phyloP scores from a whole-genome alignment of 2,797 vertebrate species.

The Lophotriccus pileatus region DNA sequence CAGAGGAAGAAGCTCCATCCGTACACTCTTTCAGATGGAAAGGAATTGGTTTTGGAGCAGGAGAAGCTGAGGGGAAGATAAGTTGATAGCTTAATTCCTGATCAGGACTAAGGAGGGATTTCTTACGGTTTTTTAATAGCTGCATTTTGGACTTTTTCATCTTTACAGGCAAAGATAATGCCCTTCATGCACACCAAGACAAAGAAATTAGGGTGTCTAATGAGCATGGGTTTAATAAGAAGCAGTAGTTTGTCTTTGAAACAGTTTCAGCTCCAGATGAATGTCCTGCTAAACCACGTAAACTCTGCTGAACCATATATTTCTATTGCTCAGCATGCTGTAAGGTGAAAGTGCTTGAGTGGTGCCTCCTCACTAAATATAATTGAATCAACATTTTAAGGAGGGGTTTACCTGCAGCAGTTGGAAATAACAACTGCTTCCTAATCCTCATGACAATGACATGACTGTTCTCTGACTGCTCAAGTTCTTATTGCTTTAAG shows the following conservation, averaged over 20 bases:
- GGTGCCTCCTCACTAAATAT: neutral
- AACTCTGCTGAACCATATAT: neutral
- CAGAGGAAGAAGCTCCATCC: neutral
- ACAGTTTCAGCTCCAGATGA: neutral
- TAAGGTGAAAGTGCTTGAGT: neutral
- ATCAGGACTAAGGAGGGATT: neutral
- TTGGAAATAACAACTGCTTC: slow-evolving; percentile 5
- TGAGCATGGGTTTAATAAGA: neutral
- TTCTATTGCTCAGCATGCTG: neutral
- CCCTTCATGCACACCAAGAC: neutral
- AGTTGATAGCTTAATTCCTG: neutral
- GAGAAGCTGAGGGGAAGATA: neutral
- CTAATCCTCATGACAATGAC: neutral
- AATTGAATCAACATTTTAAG: slow-evolving; percentile 12
- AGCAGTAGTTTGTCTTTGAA: neutral
- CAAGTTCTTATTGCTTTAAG: neutral
- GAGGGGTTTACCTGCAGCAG: neutral
- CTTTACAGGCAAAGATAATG: neutral
- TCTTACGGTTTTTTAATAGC: neutral
- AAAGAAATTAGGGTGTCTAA: neutral
- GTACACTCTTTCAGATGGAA: neutral
- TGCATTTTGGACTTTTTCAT: neutral
- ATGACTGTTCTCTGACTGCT: neutral
- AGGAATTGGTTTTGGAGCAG: neutral
- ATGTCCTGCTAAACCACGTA: fast-evolving